phyloP scores from a whole-genome alignment of 1,140 invertebrate genomes.

The Drosophila asahinai region DNA sequence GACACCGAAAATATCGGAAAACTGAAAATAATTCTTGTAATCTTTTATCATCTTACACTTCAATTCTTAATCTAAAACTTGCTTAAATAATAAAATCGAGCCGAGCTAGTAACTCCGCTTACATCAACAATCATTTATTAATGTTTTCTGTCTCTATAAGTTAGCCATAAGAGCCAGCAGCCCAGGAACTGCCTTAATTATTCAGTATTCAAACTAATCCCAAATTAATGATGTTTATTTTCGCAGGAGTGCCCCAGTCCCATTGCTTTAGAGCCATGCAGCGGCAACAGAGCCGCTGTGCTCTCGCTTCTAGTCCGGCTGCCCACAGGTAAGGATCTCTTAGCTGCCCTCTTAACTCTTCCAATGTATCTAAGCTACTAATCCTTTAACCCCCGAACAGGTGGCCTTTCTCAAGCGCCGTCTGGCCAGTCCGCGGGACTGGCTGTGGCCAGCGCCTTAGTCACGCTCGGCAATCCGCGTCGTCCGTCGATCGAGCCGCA shows the following conservation, averaged over 20 bases:
- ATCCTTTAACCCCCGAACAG: conserved; percentile 31
- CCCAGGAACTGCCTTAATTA: not conserved
- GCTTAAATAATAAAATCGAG: no score
- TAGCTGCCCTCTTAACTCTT: no score
- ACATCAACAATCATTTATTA: not conserved
- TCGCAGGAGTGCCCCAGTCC: conserved; percentile 92
- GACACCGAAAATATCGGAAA: no score
- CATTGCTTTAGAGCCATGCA: conserved; percentile 96
- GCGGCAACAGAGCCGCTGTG: conserved; percentile 95
- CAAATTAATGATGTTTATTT: conserved; percentile 1
- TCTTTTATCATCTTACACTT: no score
- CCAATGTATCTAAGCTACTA: no score
- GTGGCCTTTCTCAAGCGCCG: conserved; percentile 89
- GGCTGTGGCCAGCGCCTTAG: conserved; percentile 93
- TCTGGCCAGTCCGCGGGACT: conserved; percentile 93
- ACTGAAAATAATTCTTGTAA: no score
- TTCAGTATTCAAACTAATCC: not conserved
- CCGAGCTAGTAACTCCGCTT: no score
- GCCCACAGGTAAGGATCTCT: conserved; percentile 88
- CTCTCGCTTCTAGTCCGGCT: conserved; percentile 95
- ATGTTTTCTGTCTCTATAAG: no score
- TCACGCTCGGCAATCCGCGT: conserved; percentile 92
- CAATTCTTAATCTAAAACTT: no score
- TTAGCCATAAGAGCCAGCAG: not conserved
- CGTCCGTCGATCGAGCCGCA: conserved; percentile 89